These are phyloP conservation scores for Platyscapa corneri DNA, from an alignment of 1,140 invertebrate species.

Conservation along the genomic window DNA sequence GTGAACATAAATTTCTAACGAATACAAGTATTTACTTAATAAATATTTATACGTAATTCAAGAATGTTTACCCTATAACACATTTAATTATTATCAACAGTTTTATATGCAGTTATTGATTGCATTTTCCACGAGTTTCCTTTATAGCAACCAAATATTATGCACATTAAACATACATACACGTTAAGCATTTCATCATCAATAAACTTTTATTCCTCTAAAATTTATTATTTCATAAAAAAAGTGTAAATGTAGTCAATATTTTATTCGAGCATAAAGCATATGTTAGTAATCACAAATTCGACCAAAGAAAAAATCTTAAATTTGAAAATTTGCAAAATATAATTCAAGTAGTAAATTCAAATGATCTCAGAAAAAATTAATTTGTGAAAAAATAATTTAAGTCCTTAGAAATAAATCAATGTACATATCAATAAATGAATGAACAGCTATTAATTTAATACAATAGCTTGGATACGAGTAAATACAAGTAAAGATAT, in stretches of 20 bases:
- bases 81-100: conserved; percentile 6
- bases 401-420: too few species aligned
- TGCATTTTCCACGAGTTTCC: neutral
- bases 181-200: neutral
- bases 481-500: too few species aligned
- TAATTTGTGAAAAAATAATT: too few species aligned
- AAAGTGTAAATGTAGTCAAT: neutral
- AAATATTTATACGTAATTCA: neutral
- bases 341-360: neutral
- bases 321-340: neutral
- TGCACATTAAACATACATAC: too few species aligned
- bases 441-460: too few species aligned
- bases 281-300: neutral
- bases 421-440: too few species aligned
- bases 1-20: neutral
- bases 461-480: too few species aligned
- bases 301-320: too few species aligned
- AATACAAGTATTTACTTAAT: neutral
- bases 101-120: neutral
- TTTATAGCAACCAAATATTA: too few species aligned
- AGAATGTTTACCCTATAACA: neutral
- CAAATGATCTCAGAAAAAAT: too few species aligned
- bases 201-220: neutral
- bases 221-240: neutral
- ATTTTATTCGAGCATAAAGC: neutral